Evolutionary conservation across 2,113 vertebrate species (phyloP), one percentile per base, ranked within the genome.

Genomic region (Zapus hudsonius): DNA sequence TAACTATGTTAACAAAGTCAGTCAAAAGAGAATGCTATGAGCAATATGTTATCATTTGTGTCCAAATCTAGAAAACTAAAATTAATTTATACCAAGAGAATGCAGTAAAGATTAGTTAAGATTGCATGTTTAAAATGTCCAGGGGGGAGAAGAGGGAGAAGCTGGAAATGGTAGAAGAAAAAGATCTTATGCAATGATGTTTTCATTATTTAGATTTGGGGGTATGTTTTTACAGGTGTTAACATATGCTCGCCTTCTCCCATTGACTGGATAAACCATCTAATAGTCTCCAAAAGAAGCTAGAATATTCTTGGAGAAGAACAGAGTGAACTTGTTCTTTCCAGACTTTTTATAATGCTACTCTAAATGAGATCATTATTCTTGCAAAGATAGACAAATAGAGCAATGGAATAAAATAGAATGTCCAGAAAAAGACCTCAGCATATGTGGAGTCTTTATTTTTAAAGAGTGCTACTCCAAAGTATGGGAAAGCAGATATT

Each of bases 381-480:
- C 29, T 70, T 92, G 72, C 70, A 89, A 91, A 94, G 76, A 90
- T 40, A 96, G 83, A 87, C 36, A 96, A 90, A 91, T 85, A 89
- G 63, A 94, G 66, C 72, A 94, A 57, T 44, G 20, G 75, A 90
- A 86, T 86, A 92, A 96, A 96, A 92, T 52, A 92, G 89, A 89
- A 69, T 72, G 79, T 16, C 87, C 72, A 92, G 79, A 92, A 92
- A 96, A 97, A 95, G 80, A 83, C 27, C 66, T 25, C 59, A 91
- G 75, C 86, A 94, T 96, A 89, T 91, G 87, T 95, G 61, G 27
- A 94, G 10, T 87, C 74, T 94, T 95, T 44, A 64, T 59, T 82
- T 93, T 94, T 88, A 91, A 66, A 91, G 19, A 85, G 70, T 95
- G 87, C 80, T 96, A 95, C 76, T 97, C 87, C 73, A 95, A 72